Base-by-base conservation (phyloP, 2,888 invertebrate genomes). In the Phasia obesa region DNA sequence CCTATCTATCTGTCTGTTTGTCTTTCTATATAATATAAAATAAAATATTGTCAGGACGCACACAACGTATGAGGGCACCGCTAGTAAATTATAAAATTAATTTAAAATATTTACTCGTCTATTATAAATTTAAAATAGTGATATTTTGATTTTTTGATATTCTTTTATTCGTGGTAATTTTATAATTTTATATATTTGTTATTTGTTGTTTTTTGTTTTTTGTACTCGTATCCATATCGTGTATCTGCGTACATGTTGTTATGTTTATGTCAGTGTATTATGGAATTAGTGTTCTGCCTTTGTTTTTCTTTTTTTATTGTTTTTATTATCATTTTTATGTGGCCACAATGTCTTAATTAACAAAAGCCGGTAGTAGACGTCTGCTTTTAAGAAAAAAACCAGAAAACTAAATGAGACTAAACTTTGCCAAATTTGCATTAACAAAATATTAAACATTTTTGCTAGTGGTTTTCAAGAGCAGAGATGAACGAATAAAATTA, bases 271-370 rank as follows among this genome's bases (percentile, higher is more conserved):
- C 19, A 13, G 25, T n/a, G n/a, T 44, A 44, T 53, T 55, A 42
- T 7, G 21, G 53, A 69, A 25, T 25, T 69, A 42, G 23, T 5
- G 55, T 42, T 11, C 2, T 44, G 4, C 42, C 55, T 13, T 55
- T 11, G n/a, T 53, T 27, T n/a, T 47, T 15, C 3, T 49, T 31
- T 47, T 27, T 42, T 62, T 62, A 17, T 62, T 44, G 21, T 60
- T 57, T 49, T 78, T 25, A 64, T 64, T 64, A 19, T 69, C 47
- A 35, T 49, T 25, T 67, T 60, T 42, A 53, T 79, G 67, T 67
- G 73, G 67, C 73, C 79, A 79, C 79, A 73, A 73, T 73, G 67
- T 73, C 73, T 73, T 79, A 79, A 79, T 79, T 79, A 73, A 62
- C 38, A 67, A 74, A 74, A 69, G 60, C 79, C 79, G 79, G 73